Evolutionary conservation across 2,888 invertebrate genomes (phyloP), one percentile per base, ranked within the genome.

Genomic region (Dendrolimus houi): DNA sequence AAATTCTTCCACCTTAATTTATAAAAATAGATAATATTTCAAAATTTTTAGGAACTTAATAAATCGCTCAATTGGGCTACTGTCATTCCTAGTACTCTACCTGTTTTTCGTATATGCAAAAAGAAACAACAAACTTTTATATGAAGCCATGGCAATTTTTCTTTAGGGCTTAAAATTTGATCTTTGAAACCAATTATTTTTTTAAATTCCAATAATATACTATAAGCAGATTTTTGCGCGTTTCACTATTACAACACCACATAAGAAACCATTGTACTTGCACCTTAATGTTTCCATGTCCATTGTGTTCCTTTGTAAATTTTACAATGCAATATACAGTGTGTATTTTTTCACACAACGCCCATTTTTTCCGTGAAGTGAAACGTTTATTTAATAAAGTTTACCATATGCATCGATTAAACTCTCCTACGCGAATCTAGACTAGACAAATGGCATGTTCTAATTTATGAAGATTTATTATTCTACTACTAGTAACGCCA

Each of bases 401-500:
- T 47, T 9, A 10, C 9, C 47, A 47, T 29, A 47, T 47, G 9
- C 47, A 47, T 47, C 47, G 12, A 47, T 47, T 47, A 47, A 47
- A 47, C 3, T 6, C 9, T 6, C 12, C 47, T 47, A 47, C 47
- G 12, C 47, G 12, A 47, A 47, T 29, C 9, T 47, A 47, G 12
- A 47, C 12, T 47, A 47, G 29, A 29, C 29, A 29, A 55, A 47
- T 54, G 57, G 29, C 29, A 47, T 10, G 9, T 47, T 47, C 47
- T 47, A 47, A 47, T 10, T 47, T 47, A 9, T 12, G 12, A 14
- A 54, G 9, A 54, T 17, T 41, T 55, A 53, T 56, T 52, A 42
- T 53, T 55, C 12, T n/a, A 54, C 9, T 41, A 64, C 67, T 3
- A 64, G 58, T 66, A 71, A 58, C 71, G 78, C 71, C 79, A 79